Evolutionary conservation across 2,888 invertebrate species (phyloP).

Genomic region (Lordiphosa fenestrarum): DNA sequence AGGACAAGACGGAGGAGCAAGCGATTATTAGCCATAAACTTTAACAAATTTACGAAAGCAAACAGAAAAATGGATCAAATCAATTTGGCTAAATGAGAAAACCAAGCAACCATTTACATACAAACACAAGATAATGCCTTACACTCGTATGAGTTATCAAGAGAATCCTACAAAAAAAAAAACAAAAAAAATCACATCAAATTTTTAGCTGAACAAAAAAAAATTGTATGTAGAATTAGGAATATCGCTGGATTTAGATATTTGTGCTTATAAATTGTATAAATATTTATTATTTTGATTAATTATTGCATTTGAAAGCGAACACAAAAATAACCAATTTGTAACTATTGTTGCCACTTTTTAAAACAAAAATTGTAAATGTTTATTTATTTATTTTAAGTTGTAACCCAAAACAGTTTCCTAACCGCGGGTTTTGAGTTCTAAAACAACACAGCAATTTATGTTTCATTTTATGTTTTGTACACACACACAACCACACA

Average conservation of each 20-base stretch:
- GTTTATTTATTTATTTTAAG: constrained; percentile 72
- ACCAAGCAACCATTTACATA: constrained; percentile 5
- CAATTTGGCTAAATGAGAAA: constrained; percentile 24
- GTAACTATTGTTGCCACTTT: constrained; percentile 71
- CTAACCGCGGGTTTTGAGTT: constrained; percentile 60
- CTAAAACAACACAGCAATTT: constrained; percentile 42
- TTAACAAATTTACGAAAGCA: constrained; percentile 46
- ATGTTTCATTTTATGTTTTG: constrained; percentile 36
- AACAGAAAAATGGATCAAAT: constrained; percentile 60
- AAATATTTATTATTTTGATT: constrained; percentile 51
- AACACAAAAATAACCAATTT: constrained; percentile 32
- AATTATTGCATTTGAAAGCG: constrained; percentile 53
- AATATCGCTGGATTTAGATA: constrained; percentile 9
- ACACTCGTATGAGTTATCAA: constrained; percentile 44
- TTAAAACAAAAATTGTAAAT: constrained; percentile 47
- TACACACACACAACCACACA: constrained; percentile 31
- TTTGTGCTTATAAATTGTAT: constrained; percentile 41
- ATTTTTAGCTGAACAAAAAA: too few relatives aligned
- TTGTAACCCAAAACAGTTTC: constrained; percentile 51
- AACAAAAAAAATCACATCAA: constrained; percentile 2
- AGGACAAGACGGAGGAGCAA: constrained; percentile 15
- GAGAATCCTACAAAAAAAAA: constrained; percentile 23
- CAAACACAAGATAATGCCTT: constrained; percentile 61
- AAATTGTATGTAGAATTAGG: not conserved
- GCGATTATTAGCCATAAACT: constrained; percentile 60